Conservation (phyloP, 1,140 invertebrate species). For the Psilanteris sp. region DNA sequence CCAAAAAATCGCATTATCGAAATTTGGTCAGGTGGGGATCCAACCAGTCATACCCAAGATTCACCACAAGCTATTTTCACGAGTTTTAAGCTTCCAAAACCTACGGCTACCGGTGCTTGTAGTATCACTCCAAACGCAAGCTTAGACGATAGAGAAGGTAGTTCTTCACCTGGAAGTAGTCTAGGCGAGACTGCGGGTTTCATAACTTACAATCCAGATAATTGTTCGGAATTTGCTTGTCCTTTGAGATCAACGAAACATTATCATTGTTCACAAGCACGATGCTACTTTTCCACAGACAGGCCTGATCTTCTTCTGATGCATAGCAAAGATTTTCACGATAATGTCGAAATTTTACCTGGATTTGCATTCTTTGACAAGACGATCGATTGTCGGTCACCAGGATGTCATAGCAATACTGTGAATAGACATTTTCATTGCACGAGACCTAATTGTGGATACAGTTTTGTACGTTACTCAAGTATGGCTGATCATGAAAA, state of each 20-base stretch:
- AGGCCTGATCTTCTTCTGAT: slow-evolving; percentile 84
- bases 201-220: slow-evolving; percentile 81
- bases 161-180: slow-evolving; percentile 73
- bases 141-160: slow-evolving; percentile 76
- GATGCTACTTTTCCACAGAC: slow-evolving; percentile 86
- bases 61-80: slow-evolving; percentile 95
- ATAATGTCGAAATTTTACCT: slow-evolving; percentile 89
- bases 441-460: slow-evolving; percentile 86
- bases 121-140: slow-evolving; percentile 23
- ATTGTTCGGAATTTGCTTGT: slow-evolving; percentile 84
- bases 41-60: slow-evolving; percentile 81
- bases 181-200: slow-evolving; percentile 80
- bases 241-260: slow-evolving; percentile 82
- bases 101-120: slow-evolving; percentile 62
- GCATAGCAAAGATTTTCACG: slow-evolving; percentile 91
- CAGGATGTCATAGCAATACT: slow-evolving; percentile 86
- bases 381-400: slow-evolving; percentile 87
- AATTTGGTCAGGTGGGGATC: slow-evolving; percentile 88
- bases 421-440: slow-evolving; percentile 89
- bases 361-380: slow-evolving; percentile 91
- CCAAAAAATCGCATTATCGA: slow-evolving; percentile 95
- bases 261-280: slow-evolving; percentile 87
- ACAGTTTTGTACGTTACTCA: slow-evolving; percentile 87
- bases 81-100: slow-evolving; percentile 94
- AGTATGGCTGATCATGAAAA: slow-evolving; percentile 88